Percentiles rank a stretch among this genome's conserved stretches.
Evolutionary conservation across 2,113 vertebrate species (phyloP).

Genomic region (Fulica atra): DNA sequence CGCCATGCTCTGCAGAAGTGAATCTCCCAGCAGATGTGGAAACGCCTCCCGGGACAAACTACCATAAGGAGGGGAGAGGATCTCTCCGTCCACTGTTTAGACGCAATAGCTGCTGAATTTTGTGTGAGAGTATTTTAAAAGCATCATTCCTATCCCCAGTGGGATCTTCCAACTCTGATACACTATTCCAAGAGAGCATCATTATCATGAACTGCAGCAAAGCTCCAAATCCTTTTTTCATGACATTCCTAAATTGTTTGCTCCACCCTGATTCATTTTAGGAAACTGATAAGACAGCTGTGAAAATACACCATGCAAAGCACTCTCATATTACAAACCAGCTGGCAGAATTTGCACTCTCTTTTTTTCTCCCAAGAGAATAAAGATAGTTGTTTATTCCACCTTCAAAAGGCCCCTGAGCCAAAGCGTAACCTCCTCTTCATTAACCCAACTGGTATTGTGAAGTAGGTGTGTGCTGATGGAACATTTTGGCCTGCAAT

Average conservation of each 20-base stretch:
- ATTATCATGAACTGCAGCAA: slow-evolving; percentile 53
- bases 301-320: slow-evolving; percentile 68
- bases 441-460: background rate
- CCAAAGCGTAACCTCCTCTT: background rate
- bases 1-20: background rate
- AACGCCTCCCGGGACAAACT: background rate
- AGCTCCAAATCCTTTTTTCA: slow-evolving; percentile 7
- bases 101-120: background rate
- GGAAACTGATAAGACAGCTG: slow-evolving; percentile 78
- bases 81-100: background rate
- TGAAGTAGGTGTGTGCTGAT: background rate
- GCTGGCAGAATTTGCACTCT: slow-evolving; percentile 1
- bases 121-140: background rate
- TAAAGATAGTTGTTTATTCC: slow-evolving; percentile 42
- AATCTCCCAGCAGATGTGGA: background rate
- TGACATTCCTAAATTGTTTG: slow-evolving; percentile 50
- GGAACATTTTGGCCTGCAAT: background rate
- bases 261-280: slow-evolving; percentile 63
- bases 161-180: slow-evolving; percentile 4
- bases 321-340: slow-evolving; percentile 37
- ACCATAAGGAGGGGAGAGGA: background rate
- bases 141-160: background rate
- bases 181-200: slow-evolving; percentile 6
- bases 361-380: background rate
- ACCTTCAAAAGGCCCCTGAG: slow-evolving; percentile 1